A percentile compares a stretch with the other conserved stretches of the same genome.
Conservation (phyloP, 2,888 invertebrate species). For the Andrena bucephala region DNA sequence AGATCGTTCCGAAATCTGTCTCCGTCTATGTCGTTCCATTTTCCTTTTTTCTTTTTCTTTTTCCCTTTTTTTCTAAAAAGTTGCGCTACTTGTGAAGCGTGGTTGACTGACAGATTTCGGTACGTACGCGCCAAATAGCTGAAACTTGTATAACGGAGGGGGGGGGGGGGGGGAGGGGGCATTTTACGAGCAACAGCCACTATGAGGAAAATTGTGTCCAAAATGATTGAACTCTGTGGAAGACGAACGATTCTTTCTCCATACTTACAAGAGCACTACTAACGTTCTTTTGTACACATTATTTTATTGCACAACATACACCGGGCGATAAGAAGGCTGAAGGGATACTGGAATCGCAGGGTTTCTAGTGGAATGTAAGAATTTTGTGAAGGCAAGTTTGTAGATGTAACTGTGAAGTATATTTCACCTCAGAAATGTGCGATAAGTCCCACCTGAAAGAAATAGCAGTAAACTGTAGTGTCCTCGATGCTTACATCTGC, state of each 20-base stretch:
- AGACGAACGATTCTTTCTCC: slow-evolving; percentile 70
- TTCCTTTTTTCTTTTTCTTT: background rate
- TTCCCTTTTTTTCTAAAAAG: background rate
- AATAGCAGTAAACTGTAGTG: no score
- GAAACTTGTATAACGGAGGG: slow-evolving; percentile 28
- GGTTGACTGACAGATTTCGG: slow-evolving; percentile 64
- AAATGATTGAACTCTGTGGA: slow-evolving; percentile 20
- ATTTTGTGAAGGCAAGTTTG: background rate
- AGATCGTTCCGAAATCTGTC: slow-evolving; percentile 67
- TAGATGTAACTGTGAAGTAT: background rate
- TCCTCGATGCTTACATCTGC: no score
- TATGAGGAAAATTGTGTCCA: slow-evolving; percentile 45
- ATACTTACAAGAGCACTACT: slow-evolving; percentile 28
- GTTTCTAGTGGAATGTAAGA: no score
- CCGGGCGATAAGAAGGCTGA: background rate
- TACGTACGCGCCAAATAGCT: slow-evolving; percentile 60
- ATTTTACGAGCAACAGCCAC: slow-evolving; percentile 64
- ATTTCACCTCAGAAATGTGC: background rate
- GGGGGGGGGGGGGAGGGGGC: slow-evolving; percentile 3
- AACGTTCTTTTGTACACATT: background rate
- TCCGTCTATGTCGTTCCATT: no score
- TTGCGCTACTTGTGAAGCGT: no score
- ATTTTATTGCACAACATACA: background rate
- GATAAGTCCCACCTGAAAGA: no score
- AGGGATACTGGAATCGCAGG: no score